phyloP scores from a whole-genome alignment of 2,888 invertebrate genomes.

The Tupiocoris notatus region DNA sequence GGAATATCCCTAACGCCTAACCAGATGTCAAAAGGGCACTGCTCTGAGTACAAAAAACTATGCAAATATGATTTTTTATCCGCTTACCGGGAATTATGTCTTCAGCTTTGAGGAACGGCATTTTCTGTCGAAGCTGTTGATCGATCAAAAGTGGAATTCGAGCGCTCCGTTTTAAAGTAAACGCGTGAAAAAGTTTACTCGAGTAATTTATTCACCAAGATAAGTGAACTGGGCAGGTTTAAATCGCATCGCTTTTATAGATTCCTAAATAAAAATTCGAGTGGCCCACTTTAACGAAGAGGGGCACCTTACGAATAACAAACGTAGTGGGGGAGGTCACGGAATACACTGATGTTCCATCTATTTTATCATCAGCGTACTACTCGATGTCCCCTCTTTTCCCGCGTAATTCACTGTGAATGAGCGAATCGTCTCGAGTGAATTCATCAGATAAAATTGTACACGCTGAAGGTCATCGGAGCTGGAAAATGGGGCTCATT shows the following conservation, averaged over 20 bases:
- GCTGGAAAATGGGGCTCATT: too few relatives aligned
- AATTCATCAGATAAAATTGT: too few relatives aligned
- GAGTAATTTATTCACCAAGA: neutral
- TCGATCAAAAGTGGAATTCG: too few relatives aligned
- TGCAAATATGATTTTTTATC: too few relatives aligned
- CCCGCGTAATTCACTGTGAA: neutral
- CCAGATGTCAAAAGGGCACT: too few relatives aligned
- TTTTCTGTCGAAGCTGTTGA: neutral
- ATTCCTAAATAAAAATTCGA: neutral
- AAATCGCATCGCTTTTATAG: neutral
- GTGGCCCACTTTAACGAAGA: neutral
- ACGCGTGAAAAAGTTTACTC: too few relatives aligned
- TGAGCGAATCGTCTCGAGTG: too few relatives aligned
- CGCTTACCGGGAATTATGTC: constrained; percentile 24
- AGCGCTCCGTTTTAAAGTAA: neutral
- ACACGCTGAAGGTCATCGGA: too few relatives aligned
- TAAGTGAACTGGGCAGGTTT: neutral
- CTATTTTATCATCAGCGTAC: neutral
- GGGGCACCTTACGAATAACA: neutral
- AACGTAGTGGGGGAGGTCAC: neutral
- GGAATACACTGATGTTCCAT: neutral
- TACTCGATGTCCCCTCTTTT: neutral
- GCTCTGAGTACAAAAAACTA: too few relatives aligned
- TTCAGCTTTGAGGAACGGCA: constrained; percentile 31
- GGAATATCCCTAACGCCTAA: too few relatives aligned